Base-by-base conservation (phyloP, 2,888 invertebrate species). In the Stenolophus ochropezus region DNA sequence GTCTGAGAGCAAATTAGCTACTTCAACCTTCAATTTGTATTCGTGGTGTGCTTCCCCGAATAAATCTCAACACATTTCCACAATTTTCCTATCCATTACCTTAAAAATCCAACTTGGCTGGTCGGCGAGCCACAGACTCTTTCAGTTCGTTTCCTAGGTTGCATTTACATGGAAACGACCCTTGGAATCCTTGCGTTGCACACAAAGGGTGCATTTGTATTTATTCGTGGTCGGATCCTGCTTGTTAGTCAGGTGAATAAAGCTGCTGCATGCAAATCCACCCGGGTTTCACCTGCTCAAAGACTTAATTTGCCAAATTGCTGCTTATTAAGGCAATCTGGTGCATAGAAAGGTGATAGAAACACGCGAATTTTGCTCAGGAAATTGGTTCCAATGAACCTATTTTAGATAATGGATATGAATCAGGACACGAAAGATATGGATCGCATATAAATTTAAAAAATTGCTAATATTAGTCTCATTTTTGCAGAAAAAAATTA, bases 181-280 rank as follows among this genome's bases (percentile, higher is more conserved):
- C 21, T 11, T 4, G 4, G 4, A 23, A 25, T 25, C 25, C 61
- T 18, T 51, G 18, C 11, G 14, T 14, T 51, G 61, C 27, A 20
- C 14, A 21, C 4, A 61, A 61, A 61, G 61, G 61, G 61, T 61
- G 61, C 61, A 61, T 61, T 61, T 27, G 27, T 61, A 61, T 61
- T 61, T 61, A 61, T 61, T 61, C 27, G 27, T 61, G 3, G 61
- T 4, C 8, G n/a, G 4, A 21, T 25, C 11, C 23, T 25, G 61
- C 25, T 61, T 61, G 61, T 58, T 58, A 21, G 16, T 5, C 23
- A 61, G 61, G 61, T 61, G 61, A 27, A 23, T 61, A 23, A 23
- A 61, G 25, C 2, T 61, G 61, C 61, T 25, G 61, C 21, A 56
- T 20, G 56, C 20, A 56, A 56, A 18, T 42, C 33, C 8, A 33